phyloP scores from a whole-genome alignment of 2,888 invertebrate genomes.

The Eupeodes latifasciatus region DNA sequence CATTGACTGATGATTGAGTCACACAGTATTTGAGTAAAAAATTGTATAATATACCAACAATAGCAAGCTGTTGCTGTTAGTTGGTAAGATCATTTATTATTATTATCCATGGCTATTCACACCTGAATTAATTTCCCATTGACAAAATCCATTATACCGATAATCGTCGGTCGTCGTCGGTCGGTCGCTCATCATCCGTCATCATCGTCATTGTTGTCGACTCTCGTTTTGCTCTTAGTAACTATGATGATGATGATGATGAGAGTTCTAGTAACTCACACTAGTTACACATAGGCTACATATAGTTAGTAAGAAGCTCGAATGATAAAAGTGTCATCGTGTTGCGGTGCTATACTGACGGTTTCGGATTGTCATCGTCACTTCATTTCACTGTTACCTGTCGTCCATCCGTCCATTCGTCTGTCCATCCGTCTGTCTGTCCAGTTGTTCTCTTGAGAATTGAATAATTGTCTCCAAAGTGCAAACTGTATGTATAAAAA shows the following conservation, averaged over 20 bases:
- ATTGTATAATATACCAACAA: neutral
- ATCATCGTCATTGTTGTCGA: neutral
- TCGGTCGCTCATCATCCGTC: no score
- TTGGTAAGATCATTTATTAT: conserved; percentile 27
- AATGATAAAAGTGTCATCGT: no score
- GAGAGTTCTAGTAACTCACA: neutral
- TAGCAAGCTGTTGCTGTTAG: neutral
- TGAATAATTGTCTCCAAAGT: conserved; percentile 23
- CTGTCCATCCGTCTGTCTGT: conserved; percentile 6
- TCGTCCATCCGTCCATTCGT: neutral
- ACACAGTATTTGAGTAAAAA: neutral
- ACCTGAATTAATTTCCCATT: conserved; percentile 66
- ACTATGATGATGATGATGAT: neutral
- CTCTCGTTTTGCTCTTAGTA: no score
- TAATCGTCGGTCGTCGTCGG: neutral
- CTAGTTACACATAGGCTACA: no score
- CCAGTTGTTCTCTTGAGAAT: neutral
- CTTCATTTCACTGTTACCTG: neutral
- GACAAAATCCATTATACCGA: conserved; percentile 55
- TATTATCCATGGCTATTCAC: conserved; percentile 32
- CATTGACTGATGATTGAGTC: conserved; percentile 2
- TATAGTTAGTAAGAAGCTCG: no score
- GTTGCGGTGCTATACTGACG: neutral
- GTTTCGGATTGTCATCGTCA: conserved; percentile 7
- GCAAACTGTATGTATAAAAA: conserved; percentile 23